Base-by-base conservation (phyloP, 2,113 vertebrate genomes). In the Carassius gibelio region DNA sequence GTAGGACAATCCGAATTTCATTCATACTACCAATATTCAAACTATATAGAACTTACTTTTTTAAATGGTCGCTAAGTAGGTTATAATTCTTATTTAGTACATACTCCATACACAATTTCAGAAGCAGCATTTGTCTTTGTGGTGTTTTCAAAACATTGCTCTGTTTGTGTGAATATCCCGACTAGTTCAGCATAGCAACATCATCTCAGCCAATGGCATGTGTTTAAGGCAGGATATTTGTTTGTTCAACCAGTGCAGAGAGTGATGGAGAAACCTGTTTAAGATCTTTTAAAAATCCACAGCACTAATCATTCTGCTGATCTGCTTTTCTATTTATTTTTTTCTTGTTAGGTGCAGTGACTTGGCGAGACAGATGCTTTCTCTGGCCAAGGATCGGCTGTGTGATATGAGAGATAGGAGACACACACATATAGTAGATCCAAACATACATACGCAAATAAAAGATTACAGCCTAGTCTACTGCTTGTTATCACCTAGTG, bases 391-490 rank as follows among this genome's bases (percentile, higher is more conserved):
- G 76, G 55, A 42, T 61, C 30, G n/a, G 55, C 34, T 6, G 6
- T 61, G 55, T 61, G 55, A 79, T 61, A 61, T 38, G 17, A 61
- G 76, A 61, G 21, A 34, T 61, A 34, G 55, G 4, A 84, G 11
- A 76, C 71, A 76, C 59, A 76, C n/a, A 64, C 69, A 64, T 14
- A 57, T 26, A 68, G 3, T 36, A 69, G 15, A 19, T 5, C 9
- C 8, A 66, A 42, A 26, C 17, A 42, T 38, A 71, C 68, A 38
- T 71, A 71, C 17, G 4, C 68, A 82, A 83, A 94, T 90, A 90
- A 85, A 42, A 94, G 93, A 94, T 94, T 93, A 94, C 88, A 89
- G 84, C 85, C 89, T 89, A 92, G 90, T 91, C 88, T 91, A 90
- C 90, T 75, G 86, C 86, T 83, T 85, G 85, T 90, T 90, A 93